phyloP scores from a whole-genome alignment of 2,888 invertebrate species.

The Asteroscopus sphinx region DNA sequence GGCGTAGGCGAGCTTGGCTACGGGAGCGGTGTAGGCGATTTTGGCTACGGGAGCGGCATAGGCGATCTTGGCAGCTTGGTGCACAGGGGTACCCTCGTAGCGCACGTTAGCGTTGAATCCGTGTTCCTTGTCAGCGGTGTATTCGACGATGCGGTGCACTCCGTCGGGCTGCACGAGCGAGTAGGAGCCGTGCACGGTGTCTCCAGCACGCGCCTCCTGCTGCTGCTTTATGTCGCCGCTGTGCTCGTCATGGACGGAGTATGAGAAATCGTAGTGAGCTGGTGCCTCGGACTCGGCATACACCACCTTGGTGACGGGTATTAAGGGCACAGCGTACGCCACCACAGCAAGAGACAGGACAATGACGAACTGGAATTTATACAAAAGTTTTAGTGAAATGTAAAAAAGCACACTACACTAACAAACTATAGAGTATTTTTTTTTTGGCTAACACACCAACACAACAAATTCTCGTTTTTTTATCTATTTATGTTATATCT shows the following conservation, averaged over 20 bases:
- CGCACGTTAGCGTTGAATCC: slow-evolving; percentile 85
- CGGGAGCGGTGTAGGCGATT: slow-evolving; percentile 47
- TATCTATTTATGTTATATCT: no score
- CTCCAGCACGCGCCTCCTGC: slow-evolving; percentile 82
- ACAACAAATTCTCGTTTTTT: no score
- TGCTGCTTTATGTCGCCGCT: slow-evolving; percentile 86
- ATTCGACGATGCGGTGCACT: slow-evolving; percentile 82
- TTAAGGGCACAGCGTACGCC: slow-evolving; percentile 62
- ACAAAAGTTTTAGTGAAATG: not conserved
- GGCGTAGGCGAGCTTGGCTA: slow-evolving; percentile 48
- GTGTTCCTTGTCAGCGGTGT: slow-evolving; percentile 80
- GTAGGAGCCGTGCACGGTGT: slow-evolving; percentile 84
- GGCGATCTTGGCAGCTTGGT: slow-evolving; percentile 54
- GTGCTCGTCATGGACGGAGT: slow-evolving; percentile 83
- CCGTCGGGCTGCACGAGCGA: slow-evolving; percentile 86
- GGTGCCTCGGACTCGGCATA: slow-evolving; percentile 79
- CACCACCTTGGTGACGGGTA: slow-evolving; percentile 73
- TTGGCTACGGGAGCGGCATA: slow-evolving; percentile 35
- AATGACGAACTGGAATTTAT: slow-evolving; percentile 69
- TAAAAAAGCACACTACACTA: no score
- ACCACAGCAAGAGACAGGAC: slow-evolving; percentile 73
- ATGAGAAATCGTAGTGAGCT: slow-evolving; percentile 82
- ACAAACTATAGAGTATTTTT: no score
- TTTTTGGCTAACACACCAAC: no score
- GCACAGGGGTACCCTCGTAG: slow-evolving; percentile 78